These are phyloP conservation scores for Sapajus apella DNA, from an alignment of 2,113 vertebrate species.

Conservation along the genomic window DNA sequence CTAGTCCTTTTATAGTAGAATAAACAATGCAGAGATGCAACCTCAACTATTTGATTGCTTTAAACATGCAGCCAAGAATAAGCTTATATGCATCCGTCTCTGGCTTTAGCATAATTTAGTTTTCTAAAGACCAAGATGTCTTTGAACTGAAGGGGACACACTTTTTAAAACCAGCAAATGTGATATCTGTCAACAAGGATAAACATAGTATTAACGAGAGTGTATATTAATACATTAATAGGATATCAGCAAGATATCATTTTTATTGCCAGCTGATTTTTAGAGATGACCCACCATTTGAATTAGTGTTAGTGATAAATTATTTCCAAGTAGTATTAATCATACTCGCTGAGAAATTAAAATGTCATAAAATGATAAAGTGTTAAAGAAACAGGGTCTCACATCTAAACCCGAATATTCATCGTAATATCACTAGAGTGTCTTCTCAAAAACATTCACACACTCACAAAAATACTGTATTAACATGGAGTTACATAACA, in stretches of 20 bases:
- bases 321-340: constrained; percentile 85
- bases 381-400: constrained; percentile 82
- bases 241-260: constrained; percentile 80
- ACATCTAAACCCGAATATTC: constrained; percentile 77
- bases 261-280: constrained; percentile 78
- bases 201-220: constrained; percentile 80
- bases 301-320: constrained; percentile 84
- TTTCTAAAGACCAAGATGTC: constrained; percentile 68
- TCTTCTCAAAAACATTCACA: constrained; percentile 55
- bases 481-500: constrained; percentile 41
- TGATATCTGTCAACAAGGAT: constrained; percentile 72
- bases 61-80: constrained; percentile 49
- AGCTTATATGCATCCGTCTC: constrained; percentile 47
- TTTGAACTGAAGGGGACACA: constrained; percentile 67
- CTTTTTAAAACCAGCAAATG: constrained; percentile 74
- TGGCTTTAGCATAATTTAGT: constrained; percentile 68
- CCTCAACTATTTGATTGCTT: constrained; percentile 60
- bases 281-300: constrained; percentile 79
- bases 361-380: constrained; percentile 84
- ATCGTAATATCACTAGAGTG: constrained; percentile 70
- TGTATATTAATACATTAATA: constrained; percentile 75
- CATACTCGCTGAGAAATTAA: constrained; percentile 85
- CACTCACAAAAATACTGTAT: not conserved
- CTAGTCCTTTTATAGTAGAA: constrained; percentile 52
- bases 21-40: constrained; percentile 39